Evolutionary conservation across 1,140 invertebrate genomes (phyloP).

Genomic region (Calliopsis andreniformis): DNA sequence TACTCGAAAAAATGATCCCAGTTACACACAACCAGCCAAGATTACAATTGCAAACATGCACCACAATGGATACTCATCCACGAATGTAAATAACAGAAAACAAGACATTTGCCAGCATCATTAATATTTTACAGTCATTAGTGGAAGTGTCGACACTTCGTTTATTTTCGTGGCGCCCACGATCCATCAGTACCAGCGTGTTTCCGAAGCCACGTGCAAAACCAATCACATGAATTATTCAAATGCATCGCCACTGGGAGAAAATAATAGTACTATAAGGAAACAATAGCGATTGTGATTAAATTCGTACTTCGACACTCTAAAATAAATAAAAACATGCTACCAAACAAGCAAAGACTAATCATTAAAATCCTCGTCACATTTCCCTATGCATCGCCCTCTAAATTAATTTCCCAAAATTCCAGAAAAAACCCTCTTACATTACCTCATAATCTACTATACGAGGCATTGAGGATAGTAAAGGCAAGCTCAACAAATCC

Average conservation of each 20-base stretch:
- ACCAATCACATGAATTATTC: slow-evolving; percentile 30
- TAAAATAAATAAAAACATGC: not conserved
- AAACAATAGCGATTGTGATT: too few relatives aligned
- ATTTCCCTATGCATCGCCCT: too few relatives aligned
- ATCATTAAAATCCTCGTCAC: too few relatives aligned
- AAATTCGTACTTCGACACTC: not conserved
- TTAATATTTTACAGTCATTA: slow-evolving; percentile 19
- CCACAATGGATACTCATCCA: not conserved
- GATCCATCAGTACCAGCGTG: slow-evolving; percentile 4
- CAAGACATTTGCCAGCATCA: not conserved
- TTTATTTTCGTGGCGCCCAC: slow-evolving; percentile 42
- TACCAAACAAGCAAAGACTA: too few relatives aligned
- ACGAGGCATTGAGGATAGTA: too few relatives aligned
- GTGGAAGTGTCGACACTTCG: slow-evolving; percentile 23
- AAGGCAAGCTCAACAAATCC: too few relatives aligned
- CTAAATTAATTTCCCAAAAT: too few relatives aligned
- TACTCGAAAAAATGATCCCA: too few relatives aligned
- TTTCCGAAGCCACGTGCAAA: slow-evolving; percentile 3
- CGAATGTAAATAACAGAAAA: not conserved
- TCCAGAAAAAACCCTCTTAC: too few relatives aligned
- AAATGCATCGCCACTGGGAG: not conserved
- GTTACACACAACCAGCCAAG: too few relatives aligned
- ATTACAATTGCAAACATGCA: too few relatives aligned
- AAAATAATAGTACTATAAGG: not conserved
- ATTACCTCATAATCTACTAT: too few relatives aligned